phyloP scores from a whole-genome alignment of 1,140 invertebrate species.

The Adelges cooleyi region DNA sequence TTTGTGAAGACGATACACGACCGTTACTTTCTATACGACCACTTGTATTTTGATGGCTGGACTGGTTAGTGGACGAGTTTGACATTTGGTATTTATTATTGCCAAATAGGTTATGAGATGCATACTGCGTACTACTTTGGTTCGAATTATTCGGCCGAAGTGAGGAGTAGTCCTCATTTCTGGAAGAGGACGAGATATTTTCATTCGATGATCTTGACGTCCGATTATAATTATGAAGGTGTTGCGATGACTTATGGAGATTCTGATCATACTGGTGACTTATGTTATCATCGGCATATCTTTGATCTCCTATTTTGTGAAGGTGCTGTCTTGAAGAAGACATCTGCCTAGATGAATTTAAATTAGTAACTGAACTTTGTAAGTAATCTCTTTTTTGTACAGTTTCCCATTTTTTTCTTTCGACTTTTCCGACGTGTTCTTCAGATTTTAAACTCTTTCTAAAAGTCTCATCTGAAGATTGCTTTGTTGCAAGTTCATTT shows the following conservation, averaged over 20 bases:
- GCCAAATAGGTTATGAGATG: no score
- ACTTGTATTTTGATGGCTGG: neutral
- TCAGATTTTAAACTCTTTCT: neutral
- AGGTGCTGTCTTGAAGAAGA: neutral
- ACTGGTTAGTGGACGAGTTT: neutral
- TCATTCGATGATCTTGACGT: neutral
- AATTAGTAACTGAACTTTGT: neutral
- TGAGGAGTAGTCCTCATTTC: no score
- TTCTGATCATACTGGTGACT: neutral
- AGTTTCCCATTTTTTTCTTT: slow-evolving; percentile 18
- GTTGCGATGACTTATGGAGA: neutral
- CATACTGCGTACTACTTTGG: no score
- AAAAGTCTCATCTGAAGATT: neutral
- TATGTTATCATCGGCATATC: neutral
- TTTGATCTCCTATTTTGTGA: neutral
- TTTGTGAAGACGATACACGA: neutral
- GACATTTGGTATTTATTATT: no score
- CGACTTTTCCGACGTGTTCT: neutral
- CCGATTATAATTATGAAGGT: neutral
- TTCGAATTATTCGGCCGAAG: no score
- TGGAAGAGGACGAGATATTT: no score
- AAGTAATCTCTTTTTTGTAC: slow-evolving; percentile 9
- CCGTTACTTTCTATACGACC: neutral
- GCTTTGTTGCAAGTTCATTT: neutral
- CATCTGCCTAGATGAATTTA: neutral